Evolutionary conservation across 2,888 invertebrate genomes (phyloP).

Genomic region (Coenonympha glycerion): DNA sequence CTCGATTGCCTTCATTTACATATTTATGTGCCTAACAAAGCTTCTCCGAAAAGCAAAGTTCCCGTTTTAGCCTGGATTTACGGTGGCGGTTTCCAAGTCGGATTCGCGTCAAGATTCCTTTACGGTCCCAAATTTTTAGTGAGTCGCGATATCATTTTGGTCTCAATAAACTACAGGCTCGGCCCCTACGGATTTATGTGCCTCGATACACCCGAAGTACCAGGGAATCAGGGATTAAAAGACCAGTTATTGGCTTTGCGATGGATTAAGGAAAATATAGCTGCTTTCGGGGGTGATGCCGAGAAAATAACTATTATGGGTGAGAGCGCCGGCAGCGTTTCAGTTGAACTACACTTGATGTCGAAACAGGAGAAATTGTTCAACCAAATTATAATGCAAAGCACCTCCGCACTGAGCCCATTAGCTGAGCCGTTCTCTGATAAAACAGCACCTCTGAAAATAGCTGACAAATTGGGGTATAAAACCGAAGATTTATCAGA

Average conservation of each 20-base stretch:
- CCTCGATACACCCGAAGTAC: slow-evolving; percentile 38
- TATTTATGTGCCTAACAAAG: slow-evolving; percentile 30
- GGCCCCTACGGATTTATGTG: slow-evolving; percentile 53
- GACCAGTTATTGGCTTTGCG: slow-evolving; percentile 46
- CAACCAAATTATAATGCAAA: slow-evolving; percentile 35
- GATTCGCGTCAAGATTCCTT: slow-evolving; percentile 17
- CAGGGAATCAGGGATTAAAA: slow-evolving; percentile 51
- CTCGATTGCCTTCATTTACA: slow-evolving; percentile 39
- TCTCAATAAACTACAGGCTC: slow-evolving; percentile 47
- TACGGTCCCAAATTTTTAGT: slow-evolving; percentile 32
- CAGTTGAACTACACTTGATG: slow-evolving; percentile 33
- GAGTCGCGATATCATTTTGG: slow-evolving; percentile 31
- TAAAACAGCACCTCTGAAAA: slow-evolving; percentile 22
- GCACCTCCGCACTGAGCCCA: slow-evolving; percentile 30
- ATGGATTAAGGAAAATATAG: slow-evolving; percentile 50
- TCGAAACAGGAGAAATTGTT: slow-evolving; percentile 33
- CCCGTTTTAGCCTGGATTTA: slow-evolving; percentile 32
- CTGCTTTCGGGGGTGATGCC: slow-evolving; percentile 36
- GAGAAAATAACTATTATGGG: slow-evolving; percentile 36
- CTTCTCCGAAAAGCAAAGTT: slow-evolving; percentile 11
- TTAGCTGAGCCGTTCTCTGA: slow-evolving; percentile 26
- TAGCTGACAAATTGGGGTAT: slow-evolving; percentile 33
- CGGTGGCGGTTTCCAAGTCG: slow-evolving; percentile 27
- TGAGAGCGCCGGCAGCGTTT: slow-evolving; percentile 36
- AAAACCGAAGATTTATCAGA: slow-evolving; percentile 27